Evolutionary conservation across 1,140 invertebrate species (phyloP).

Genomic region (Coelopa frigida): DNA sequence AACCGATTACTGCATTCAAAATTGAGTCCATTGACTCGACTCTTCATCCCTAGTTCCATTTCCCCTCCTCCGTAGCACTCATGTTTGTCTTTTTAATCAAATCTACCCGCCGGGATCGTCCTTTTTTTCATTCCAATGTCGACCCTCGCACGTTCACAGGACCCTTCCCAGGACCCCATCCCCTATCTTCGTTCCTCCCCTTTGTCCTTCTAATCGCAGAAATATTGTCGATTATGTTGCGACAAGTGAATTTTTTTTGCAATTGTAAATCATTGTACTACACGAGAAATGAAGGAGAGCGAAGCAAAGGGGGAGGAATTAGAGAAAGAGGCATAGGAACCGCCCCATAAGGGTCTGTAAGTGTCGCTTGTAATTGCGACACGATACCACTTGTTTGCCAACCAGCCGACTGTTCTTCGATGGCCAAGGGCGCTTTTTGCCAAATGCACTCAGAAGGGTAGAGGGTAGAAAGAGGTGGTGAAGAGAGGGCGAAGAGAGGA

Average conservation of each 20-base stretch:
- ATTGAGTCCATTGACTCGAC: too few relatives aligned
- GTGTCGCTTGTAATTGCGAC: background rate
- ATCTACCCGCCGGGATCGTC: too few relatives aligned
- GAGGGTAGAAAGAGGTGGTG: too few relatives aligned
- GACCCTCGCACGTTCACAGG: constrained; percentile 9
- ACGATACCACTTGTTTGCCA: background rate
- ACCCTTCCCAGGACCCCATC: constrained; percentile 10
- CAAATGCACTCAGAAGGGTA: too few relatives aligned
- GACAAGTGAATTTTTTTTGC: constrained; percentile 34
- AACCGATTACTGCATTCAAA: too few relatives aligned
- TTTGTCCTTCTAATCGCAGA: constrained; percentile 33
- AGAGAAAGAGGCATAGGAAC: background rate
- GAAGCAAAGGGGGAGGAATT: background rate
- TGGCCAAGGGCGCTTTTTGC: too few relatives aligned
- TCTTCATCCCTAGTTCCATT: too few relatives aligned
- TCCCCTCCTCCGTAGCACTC: too few relatives aligned
- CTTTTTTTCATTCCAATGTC: background rate
- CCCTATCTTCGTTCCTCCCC: constrained; percentile 9
- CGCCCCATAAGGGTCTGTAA: background rate
- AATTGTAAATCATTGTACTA: too few relatives aligned
- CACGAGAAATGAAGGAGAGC: background rate
- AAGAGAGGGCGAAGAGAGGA: too few relatives aligned
- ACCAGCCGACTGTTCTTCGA: too few relatives aligned
- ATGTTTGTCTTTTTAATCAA: too few relatives aligned
- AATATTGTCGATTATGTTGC: constrained; percentile 38